phyloP scores from a whole-genome alignment of 2,797 vertebrate genomes.

The Aulostomus chinensis region DNA sequence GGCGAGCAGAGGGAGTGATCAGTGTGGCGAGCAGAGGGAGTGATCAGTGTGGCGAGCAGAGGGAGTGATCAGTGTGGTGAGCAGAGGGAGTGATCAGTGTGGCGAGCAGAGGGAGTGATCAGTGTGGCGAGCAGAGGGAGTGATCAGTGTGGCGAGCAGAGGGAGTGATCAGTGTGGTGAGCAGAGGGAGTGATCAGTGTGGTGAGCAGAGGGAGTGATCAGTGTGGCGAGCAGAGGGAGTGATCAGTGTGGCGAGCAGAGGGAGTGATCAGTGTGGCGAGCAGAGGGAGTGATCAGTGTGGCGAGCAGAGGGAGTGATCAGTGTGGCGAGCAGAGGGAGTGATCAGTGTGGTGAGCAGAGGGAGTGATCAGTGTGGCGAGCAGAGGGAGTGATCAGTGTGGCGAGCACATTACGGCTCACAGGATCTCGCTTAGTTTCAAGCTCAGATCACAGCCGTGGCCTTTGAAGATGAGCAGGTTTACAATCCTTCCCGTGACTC shows the following conservation, averaged over 20 bases:
- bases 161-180: slow-evolving; percentile 30
- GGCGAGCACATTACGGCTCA: slow-evolving; percentile 38
- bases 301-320: slow-evolving; percentile 37
- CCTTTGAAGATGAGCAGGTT: slow-evolving; percentile 48
- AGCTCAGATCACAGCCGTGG: slow-evolving; percentile 54
- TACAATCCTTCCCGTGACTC: slow-evolving; percentile 32
- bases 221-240: slow-evolving; percentile 40
- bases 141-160: slow-evolving; percentile 34
- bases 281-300: slow-evolving; percentile 34
- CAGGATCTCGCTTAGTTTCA: slow-evolving; percentile 38
- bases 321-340: slow-evolving; percentile 40
- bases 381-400: slow-evolving; percentile 23
- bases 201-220: slow-evolving; percentile 37
- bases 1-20: slow-evolving; percentile 37
- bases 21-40: slow-evolving; percentile 40
- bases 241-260: slow-evolving; percentile 34
- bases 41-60: slow-evolving; percentile 34
- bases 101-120: slow-evolving; percentile 37
- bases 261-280: slow-evolving; percentile 30
- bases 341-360: slow-evolving; percentile 34
- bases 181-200: slow-evolving; percentile 34
- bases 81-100: slow-evolving; percentile 34
- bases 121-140: slow-evolving; percentile 40
- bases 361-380: too few relatives aligned
- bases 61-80: slow-evolving; percentile 30